Evolutionary conservation across 2,888 invertebrate species (phyloP).

Genomic region (Chaetogeoica ovagalla): DNA sequence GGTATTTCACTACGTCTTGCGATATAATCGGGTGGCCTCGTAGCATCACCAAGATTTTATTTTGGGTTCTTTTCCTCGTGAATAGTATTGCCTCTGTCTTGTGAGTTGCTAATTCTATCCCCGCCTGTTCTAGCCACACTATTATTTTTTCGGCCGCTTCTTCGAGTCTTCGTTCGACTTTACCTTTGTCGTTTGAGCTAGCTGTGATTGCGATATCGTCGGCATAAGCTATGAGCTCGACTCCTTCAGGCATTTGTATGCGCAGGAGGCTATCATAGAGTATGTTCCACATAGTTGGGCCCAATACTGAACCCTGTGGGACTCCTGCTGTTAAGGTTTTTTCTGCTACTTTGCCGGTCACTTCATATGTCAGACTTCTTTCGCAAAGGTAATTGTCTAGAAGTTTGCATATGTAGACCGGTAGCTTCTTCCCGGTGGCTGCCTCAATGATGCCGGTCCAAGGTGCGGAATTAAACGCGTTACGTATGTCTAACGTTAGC

Average conservation of each 20-base stretch:
- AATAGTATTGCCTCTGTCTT: conserved; percentile 53
- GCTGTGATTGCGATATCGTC: conserved; percentile 55
- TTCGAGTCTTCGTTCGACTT: conserved; percentile 46
- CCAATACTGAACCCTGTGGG: conserved; percentile 54
- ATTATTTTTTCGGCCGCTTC: conserved; percentile 49
- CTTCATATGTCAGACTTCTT: neutral
- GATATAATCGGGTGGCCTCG: conserved; percentile 42
- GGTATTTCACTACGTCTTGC: conserved; percentile 54
- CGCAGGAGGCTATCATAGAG: neutral
- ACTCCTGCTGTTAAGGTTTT: neutral
- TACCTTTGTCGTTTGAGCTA: conserved; percentile 41
- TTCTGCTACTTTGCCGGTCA: neutral
- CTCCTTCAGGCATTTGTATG: conserved; percentile 37
- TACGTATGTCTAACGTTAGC: neutral
- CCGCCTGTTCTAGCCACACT: conserved; percentile 45
- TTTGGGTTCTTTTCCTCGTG: conserved; percentile 52
- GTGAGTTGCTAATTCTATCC: conserved; percentile 52
- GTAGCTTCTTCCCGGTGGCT: neutral
- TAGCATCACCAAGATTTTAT: conserved; percentile 53
- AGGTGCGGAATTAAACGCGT: neutral
- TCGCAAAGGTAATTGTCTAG: neutral
- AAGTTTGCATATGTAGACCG: neutral
- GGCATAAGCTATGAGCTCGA: conserved; percentile 54
- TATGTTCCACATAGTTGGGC: neutral
- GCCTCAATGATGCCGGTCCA: neutral